Evolutionary conservation across 2,888 invertebrate species (phyloP).

Genomic region (Kryphioiulus occultus): DNA sequence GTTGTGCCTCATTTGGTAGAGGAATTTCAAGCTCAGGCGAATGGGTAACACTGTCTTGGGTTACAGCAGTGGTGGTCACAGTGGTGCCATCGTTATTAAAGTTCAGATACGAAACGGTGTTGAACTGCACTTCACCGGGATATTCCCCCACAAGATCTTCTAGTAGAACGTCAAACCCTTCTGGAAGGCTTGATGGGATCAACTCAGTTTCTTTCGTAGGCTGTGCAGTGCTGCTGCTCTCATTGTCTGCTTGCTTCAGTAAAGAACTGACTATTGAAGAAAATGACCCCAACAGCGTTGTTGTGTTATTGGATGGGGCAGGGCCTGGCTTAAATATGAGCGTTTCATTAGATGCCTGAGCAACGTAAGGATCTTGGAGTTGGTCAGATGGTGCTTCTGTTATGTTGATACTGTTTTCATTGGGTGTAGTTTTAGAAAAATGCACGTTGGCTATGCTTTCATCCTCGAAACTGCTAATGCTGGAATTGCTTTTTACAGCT

Average conservation of each 20-base stretch:
- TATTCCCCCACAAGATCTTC: conserved; percentile 48
- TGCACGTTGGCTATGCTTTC: background rate
- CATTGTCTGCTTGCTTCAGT: conserved; percentile 21
- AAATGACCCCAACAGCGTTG: background rate
- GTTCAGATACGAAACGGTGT: conserved; percentile 47
- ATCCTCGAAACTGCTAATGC: background rate
- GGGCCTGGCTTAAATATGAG: background rate
- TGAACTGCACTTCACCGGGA: conserved; percentile 47
- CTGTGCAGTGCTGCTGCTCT: background rate
- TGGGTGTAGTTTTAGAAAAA: background rate
- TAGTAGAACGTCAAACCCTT: conserved; percentile 8
- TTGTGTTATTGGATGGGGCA: background rate
- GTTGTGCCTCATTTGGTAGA: background rate
- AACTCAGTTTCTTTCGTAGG: background rate
- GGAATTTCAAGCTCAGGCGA: background rate
- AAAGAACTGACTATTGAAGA: conserved; percentile 40
- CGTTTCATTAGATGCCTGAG: background rate
- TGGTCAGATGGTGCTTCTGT: background rate
- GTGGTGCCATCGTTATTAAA: background rate
- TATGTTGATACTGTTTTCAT: background rate
- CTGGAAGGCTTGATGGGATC: background rate
- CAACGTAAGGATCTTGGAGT: background rate
- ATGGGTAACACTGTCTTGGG: background rate
- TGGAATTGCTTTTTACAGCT: background rate
- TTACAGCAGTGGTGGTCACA: background rate